Conservation (phyloP, 2,888 invertebrate species). For the Ochropleura plecta region DNA sequence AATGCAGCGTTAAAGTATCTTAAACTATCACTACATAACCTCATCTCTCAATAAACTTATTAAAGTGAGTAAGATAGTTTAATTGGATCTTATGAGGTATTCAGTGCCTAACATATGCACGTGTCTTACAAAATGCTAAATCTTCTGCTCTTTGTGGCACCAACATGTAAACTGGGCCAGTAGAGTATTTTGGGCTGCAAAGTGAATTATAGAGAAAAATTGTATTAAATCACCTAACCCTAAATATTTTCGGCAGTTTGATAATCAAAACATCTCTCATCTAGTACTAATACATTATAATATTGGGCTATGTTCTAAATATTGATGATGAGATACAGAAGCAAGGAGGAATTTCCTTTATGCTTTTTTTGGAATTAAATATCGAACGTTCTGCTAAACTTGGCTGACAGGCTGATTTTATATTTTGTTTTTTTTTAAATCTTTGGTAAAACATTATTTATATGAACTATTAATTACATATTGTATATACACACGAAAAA, state of each 20-base stretch:
- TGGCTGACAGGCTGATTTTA: neutral
- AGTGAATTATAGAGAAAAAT: neutral
- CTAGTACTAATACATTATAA: neutral
- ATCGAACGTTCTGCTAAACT: neutral
- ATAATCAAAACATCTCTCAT: conserved; percentile 5
- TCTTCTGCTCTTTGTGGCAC: neutral
- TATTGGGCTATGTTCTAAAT: conserved; percentile 11
- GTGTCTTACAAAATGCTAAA: no score
- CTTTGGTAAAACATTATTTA: neutral
- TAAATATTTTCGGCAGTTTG: conserved; percentile 7
- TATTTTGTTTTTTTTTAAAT: neutral
- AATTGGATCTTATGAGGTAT: no score
- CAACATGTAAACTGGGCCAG: neutral
- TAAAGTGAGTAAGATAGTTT: no score
- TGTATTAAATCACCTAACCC: conserved; percentile 9
- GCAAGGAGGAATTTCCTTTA: neutral
- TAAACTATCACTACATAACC: no score
- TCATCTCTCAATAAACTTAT: no score
- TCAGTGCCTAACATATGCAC: no score
- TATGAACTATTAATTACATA: neutral
- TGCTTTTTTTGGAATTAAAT: neutral
- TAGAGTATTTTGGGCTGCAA: conserved; percentile 8
- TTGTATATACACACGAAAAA: no score
- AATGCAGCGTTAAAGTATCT: neutral
- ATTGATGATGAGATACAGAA: neutral